Evolutionary conservation across 2,888 invertebrate genomes (phyloP), one percentile per base, ranked within the genome.

Genomic region (Tridacna crocea): DNA sequence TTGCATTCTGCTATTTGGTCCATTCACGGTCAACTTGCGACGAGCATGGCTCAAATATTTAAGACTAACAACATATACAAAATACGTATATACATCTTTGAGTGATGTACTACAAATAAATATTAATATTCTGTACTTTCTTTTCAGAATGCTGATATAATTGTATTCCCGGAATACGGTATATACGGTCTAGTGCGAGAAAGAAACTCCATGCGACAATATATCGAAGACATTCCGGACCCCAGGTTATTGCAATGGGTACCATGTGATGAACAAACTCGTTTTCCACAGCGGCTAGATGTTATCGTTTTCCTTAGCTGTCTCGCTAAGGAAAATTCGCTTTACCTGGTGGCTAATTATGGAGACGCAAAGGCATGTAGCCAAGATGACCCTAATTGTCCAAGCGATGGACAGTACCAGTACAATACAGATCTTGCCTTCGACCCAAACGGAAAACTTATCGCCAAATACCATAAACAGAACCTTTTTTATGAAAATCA

Each of bases 371-470:
- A 82, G 27, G 22, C 55, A 51, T 82, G 82, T 58, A 22, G 48
- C 10, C 12, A 17, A 2, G 73, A 68, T 17, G 78, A 88, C 58
- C 75, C 82, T 0, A 66, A 77, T 12, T 93, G 92, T 70, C 92
- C 92, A 0, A 15, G 24, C 0, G 90, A 91, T 51, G 90, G 90
- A 0, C 87, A 88, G 58, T 92, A 87, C 72, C 91, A 92, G 70
- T 97, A 96, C 94, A 98, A 98, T 90, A 97, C 97, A 0, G 96
- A 97, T 91, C 96, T 97, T 0, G 97, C 96, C 19, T 84, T 80
- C 27, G 83, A 84, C 48, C 65, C 72, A 61, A 48, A 70, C 11
- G 83, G 83, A 13, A 65, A 63, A 47, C 78, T 84, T 46, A 68
- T 84, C n/a, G 80, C 83, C 6, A 78, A 72, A 27, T 84, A 95